Conservation (phyloP, 2,797 vertebrate species). For the Bucorvus abyssinicus region DNA sequence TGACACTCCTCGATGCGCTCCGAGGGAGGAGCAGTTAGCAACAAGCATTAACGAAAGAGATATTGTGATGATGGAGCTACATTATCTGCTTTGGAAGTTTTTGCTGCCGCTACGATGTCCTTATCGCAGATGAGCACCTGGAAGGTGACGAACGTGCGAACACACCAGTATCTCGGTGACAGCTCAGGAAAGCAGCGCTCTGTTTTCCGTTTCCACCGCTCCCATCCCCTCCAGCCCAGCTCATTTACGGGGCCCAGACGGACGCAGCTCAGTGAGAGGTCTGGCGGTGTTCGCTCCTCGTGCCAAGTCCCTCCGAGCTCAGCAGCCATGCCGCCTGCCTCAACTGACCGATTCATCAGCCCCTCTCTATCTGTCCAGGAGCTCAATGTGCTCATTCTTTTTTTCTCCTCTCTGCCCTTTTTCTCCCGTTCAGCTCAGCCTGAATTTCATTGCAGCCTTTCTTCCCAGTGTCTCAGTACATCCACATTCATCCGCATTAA, state of each 20-base stretch:
- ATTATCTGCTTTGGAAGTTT: neutral
- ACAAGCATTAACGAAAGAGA: neutral
- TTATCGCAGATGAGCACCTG: neutral
- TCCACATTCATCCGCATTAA: conserved; percentile 27
- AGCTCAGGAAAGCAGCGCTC: neutral
- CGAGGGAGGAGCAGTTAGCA: neutral
- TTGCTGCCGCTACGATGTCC: neutral
- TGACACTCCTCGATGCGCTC: neutral
- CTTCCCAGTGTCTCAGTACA: neutral
- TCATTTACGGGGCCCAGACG: neutral
- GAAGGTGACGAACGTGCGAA: neutral
- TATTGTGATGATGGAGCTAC: neutral
- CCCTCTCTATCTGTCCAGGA: neutral
- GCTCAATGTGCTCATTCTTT: conserved; percentile 28
- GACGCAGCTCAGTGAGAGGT: neutral
- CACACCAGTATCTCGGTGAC: neutral
- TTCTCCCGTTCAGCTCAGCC: conserved; percentile 2
- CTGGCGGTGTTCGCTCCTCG: neutral
- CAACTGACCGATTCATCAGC: conserved; percentile 21
- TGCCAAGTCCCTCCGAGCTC: neutral
- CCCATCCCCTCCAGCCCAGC: neutral
- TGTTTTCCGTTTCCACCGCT: neutral
- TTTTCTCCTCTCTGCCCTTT: neutral
- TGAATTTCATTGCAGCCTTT: conserved; percentile 42
- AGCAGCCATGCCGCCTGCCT: conserved; percentile 5